Conservation (phyloP, 2,888 invertebrate species). For the Noctua janthina region DNA sequence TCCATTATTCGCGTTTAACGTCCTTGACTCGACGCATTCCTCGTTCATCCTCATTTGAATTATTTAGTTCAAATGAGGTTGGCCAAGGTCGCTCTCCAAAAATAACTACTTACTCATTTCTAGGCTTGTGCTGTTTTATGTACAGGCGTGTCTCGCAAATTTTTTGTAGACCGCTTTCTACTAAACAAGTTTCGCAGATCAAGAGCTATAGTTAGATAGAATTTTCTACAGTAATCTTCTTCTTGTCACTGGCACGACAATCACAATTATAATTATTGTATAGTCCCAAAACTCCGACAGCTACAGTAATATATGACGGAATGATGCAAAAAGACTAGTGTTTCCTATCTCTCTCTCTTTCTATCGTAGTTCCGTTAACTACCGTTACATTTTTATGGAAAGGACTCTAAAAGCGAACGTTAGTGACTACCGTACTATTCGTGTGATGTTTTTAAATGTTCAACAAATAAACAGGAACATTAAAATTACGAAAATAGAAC, state of each 20-base stretch:
- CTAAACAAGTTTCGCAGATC: not conserved
- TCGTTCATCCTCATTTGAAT: conserved; percentile 1
- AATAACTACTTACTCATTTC: not conserved
- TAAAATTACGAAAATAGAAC: not conserved
- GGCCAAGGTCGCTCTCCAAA: conserved; percentile 6
- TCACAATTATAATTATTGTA: not conserved
- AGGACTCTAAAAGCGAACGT: not conserved
- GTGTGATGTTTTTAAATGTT: conserved; percentile 1
- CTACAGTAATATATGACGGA: not conserved
- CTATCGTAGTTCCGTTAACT: not conserved
- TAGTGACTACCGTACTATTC: not conserved
- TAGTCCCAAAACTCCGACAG: not conserved
- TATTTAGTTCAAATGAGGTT: not conserved
- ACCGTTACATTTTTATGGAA: not conserved
- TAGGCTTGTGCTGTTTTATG: not conserved
- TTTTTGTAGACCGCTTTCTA: not conserved
- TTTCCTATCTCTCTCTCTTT: not conserved
- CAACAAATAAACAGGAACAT: not conserved
- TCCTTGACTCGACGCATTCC: conserved; percentile 1
- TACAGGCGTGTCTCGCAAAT: not conserved
- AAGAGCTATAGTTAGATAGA: not conserved
- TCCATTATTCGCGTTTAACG: not conserved
- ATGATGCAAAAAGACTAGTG: not conserved
- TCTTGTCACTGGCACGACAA: not conserved
- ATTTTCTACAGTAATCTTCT: not conserved